Percentiles rank a stretch among this genome's conserved stretches.
Evolutionary conservation across 2,888 invertebrate genomes (phyloP).

Genomic region (Silvanus unidentatus): DNA sequence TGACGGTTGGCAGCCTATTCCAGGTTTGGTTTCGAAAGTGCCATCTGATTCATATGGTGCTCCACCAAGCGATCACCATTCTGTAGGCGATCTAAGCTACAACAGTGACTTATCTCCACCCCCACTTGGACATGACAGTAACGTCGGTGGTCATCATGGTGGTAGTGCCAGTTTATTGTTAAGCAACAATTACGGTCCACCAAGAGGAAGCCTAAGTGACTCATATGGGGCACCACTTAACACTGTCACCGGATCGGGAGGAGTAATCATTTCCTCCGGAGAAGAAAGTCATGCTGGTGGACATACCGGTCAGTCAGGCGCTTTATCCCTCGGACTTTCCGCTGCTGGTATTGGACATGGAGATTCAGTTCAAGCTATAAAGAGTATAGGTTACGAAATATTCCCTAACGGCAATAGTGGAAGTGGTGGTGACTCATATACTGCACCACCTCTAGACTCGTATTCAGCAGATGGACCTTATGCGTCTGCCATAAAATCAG

Average conservation of each 20-base stretch:
- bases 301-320: conserved; percentile 16
- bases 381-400: conserved; percentile 46
- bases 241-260: conserved; percentile 44
- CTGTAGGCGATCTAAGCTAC: conserved; percentile 42
- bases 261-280: conserved; percentile 37
- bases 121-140: conserved; percentile 19
- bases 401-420: conserved; percentile 24
- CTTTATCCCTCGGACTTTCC: conserved; percentile 25
- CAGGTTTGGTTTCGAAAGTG: conserved; percentile 53
- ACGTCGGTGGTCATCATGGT: conserved; percentile 19
- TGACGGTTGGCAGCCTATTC: conserved; percentile 83
- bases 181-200: conserved; percentile 18
- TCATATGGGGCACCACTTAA: conserved; percentile 52
- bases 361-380: conserved; percentile 37
- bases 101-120: conserved; percentile 37
- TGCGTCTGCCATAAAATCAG: conserved; percentile 27
- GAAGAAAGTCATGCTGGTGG: conserved; percentile 17
- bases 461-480: conserved; percentile 42
- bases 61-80: conserved; percentile 32
- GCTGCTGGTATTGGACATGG: conserved; percentile 24
- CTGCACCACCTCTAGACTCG: conserved; percentile 36
- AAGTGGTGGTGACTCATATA: conserved; percentile 29
- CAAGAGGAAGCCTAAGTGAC: conserved; percentile 41
- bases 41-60: conserved; percentile 36
- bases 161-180: conserved; percentile 7